phyloP scores from a whole-genome alignment of 92 coral and sea anemone genomes.

The Desmophyllum pertusum region DNA sequence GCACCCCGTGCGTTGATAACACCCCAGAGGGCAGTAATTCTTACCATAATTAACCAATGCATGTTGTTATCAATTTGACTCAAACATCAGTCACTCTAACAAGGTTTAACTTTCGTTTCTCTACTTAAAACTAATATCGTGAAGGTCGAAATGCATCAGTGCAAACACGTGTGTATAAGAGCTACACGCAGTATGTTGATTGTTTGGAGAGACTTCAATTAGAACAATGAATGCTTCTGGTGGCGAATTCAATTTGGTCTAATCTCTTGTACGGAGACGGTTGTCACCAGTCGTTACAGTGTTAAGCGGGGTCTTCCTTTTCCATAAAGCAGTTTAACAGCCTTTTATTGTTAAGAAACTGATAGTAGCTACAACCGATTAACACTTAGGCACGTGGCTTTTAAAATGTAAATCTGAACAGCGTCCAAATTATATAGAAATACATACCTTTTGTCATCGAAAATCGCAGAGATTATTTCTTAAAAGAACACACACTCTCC shows the following conservation, averaged over 20 bases:
- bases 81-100: background rate
- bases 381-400: slow-evolving; percentile 5
- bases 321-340: background rate
- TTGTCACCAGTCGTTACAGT: slow-evolving; percentile 5
- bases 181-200: background rate
- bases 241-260: slow-evolving; percentile 3
- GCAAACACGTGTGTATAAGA: background rate
- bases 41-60: background rate
- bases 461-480: background rate
- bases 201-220: slow-evolving; percentile 1
- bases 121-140: background rate
- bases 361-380: background rate
- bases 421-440: background rate
- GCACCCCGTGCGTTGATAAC: background rate
- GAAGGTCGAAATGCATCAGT: background rate
- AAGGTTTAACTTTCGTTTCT: background rate
- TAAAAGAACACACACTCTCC: background rate
- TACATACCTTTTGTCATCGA: background rate
- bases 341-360: background rate
- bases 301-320: background rate
- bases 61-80: background rate
- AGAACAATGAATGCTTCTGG: slow-evolving; percentile 5
- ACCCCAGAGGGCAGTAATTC: background rate
- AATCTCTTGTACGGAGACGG: background rate
- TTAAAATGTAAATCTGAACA: background rate